Evolutionary conservation across 1,140 invertebrate species (phyloP), one percentile per base, ranked within the genome.

Genomic region (Drosophila nebulosa): DNA sequence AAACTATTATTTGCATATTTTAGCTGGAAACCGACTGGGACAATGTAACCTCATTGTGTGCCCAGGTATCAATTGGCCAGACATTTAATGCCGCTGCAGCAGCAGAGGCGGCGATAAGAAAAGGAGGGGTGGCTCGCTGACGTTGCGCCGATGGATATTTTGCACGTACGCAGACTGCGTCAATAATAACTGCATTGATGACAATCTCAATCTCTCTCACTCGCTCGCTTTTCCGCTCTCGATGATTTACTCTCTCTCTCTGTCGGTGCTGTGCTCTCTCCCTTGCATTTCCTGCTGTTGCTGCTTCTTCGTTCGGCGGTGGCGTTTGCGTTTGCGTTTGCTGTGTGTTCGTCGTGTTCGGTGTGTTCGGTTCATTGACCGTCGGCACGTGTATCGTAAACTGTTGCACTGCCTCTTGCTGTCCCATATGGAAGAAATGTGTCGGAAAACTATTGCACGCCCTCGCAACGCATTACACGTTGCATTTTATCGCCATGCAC

Each of bases 101-200:
- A 7, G 39, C 16, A 5, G 14, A 59, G 24, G 21, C 36, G 0
- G 21, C 35, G 39, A 12, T 63, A 36, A 30, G 18, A 6, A 24
- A 18, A n/a, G 10, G 18, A 22, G 24, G 18, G 55, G 22, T 39
- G 60, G 52, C 46, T 42, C 50, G 22, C 53, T 61, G 62, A 52
- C 36, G 36, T 60, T 51, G 26, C 36, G 9, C 6, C 18, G 9
- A 32, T 32, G 30, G 10, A 36, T 50, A 74, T 57, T 74, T 67
- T 69, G 73, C 50, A 36, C 21, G 61, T 64, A 75, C 57, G 46
- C 74, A 78, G 78, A 86, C 81, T 86, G 83, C 83, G 81, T 81
- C 81, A 86, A 86, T 86, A 86, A 75, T 81, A 86, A 88, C 74
- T 88, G 81, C 81, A 86, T 86, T 86, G 63, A 56, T 70, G 78